Evolutionary conservation across 2,113 vertebrate species (phyloP).

Genomic region (Tiliqua scincoides): DNA sequence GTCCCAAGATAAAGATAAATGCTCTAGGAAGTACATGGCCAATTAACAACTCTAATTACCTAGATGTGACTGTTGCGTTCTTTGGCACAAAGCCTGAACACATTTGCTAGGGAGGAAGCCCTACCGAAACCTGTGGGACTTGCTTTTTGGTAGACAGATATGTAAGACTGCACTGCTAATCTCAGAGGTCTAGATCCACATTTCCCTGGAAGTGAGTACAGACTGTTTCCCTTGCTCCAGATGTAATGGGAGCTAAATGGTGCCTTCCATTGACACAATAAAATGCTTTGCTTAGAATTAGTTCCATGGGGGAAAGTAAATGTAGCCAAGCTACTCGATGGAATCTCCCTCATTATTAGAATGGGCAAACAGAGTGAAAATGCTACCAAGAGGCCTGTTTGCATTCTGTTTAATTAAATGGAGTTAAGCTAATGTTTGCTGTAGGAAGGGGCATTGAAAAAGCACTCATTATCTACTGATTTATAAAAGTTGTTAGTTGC

Average conservation of each 20-base stretch:
- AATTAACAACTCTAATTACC: conserved; percentile 1
- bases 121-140: too few relatives aligned
- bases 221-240: background rate
- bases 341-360: background rate
- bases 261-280: background rate
- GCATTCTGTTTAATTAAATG: conserved; percentile 10
- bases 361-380: background rate
- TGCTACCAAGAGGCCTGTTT: background rate
- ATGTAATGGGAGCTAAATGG: background rate
- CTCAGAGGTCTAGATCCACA: background rate
- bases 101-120: too few relatives aligned
- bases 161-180: background rate
- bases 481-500: background rate
- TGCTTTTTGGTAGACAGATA: too few relatives aligned
- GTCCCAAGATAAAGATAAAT: conserved; percentile 9
- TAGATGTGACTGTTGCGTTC: background rate
- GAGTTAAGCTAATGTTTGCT: conserved; percentile 11
- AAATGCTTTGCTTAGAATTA: background rate
- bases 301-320: background rate
- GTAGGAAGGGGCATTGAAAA: background rate
- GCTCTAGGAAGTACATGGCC: background rate
- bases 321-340: conserved; percentile 6
- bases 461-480: background rate
- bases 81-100: background rate
- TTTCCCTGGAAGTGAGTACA: background rate